Evolutionary conservation across 2,797 vertebrate species (phyloP).

Genomic region (Cryptoprocta ferox): DNA sequence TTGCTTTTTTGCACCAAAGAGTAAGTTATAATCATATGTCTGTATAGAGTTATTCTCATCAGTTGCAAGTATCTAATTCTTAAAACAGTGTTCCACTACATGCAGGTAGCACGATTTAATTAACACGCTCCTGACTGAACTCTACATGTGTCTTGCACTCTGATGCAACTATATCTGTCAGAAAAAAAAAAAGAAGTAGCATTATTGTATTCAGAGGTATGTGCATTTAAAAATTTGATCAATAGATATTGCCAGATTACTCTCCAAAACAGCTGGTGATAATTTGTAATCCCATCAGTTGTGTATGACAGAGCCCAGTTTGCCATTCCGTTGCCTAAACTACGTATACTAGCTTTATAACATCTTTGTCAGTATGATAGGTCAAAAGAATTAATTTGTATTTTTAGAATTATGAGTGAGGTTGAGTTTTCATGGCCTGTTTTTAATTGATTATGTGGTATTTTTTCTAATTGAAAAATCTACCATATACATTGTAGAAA

Average conservation of each 20-base stretch:
- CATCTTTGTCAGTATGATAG: background rate
- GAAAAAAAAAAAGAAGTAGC: background rate
- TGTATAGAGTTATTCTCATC: background rate
- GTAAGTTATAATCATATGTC: background rate
- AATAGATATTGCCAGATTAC: background rate
- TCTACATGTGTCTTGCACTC: background rate
- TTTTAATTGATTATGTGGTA: background rate
- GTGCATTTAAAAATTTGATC: background rate
- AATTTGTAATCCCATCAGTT: background rate
- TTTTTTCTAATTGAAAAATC: slow-evolving; percentile 28
- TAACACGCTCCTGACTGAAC: background rate
- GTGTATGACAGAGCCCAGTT: background rate
- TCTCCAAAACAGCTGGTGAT: background rate
- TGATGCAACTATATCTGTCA: background rate
- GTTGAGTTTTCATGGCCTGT: background rate
- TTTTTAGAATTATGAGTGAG: background rate
- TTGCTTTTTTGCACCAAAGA: background rate
- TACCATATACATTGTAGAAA: background rate
- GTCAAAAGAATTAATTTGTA: background rate
- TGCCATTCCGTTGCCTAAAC: background rate
- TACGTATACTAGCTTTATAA: background rate
- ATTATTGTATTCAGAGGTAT: slow-evolving; percentile 5
- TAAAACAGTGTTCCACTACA: background rate
- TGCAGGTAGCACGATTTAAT: background rate
- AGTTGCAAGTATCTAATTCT: background rate